phyloP scores from a whole-genome alignment of 1,140 invertebrate species.

The Parasteatoda tepidariorum region DNA sequence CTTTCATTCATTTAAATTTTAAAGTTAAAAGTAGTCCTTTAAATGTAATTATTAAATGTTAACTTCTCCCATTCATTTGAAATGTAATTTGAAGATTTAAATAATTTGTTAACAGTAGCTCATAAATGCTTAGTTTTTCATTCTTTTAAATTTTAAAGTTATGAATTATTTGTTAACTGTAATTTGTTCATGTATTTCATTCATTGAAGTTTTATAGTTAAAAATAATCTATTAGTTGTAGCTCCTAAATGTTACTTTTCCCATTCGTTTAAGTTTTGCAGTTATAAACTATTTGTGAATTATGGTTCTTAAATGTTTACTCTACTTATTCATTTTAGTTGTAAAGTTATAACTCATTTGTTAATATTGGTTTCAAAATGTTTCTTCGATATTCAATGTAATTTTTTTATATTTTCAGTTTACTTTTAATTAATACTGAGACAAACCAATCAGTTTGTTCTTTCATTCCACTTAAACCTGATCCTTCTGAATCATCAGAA shows the following conservation, averaged over 20 bases:
- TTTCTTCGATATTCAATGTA: neutral
- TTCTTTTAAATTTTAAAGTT: too few species aligned
- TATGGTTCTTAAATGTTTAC: neutral
- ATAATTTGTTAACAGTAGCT: too few species aligned
- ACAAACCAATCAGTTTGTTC: slow-evolving; percentile 27
- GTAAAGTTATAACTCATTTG: neutral
- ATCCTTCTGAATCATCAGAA: neutral
- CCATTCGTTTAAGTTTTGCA: neutral
- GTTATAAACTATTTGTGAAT: neutral
- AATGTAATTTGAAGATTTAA: too few species aligned
- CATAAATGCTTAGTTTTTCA: too few species aligned
- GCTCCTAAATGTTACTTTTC: neutral
- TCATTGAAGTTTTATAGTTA: neutral
- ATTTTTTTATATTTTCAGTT: slow-evolving; percentile 9
- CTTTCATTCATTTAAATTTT: too few species aligned
- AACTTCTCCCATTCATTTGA: too few species aligned
- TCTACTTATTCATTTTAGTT: neutral
- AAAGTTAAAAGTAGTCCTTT: too few species aligned
- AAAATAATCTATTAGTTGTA: neutral
- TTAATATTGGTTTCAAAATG: neutral
- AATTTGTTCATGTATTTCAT: too few species aligned
- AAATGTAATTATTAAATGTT: too few species aligned
- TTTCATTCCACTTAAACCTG: neutral
- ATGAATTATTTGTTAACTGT: too few species aligned
- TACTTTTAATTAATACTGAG: slow-evolving; percentile 46